Conservation (phyloP, 2,113 vertebrate species). For the Harpagus bidentatus region DNA sequence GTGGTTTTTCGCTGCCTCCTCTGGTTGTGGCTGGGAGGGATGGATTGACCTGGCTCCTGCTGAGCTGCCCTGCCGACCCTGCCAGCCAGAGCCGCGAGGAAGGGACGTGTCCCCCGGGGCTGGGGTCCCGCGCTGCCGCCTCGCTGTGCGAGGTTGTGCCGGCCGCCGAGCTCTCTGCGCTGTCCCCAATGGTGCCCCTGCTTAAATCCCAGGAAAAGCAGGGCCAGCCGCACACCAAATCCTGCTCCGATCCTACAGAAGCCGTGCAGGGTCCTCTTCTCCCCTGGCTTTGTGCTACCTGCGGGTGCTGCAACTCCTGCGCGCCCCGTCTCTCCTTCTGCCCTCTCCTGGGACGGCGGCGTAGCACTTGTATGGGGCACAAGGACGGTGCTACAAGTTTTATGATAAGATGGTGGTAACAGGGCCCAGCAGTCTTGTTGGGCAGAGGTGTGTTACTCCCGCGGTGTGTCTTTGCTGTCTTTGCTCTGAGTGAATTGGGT, state of each 20-base stretch:
- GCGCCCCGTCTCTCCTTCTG: not conserved
- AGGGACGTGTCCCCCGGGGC: fast-evolving
- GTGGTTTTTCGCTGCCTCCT: not conserved
- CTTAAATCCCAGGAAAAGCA: not conserved
- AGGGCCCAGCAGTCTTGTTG: not conserved
- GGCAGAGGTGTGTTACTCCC: not conserved
- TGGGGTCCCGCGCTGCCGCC: not conserved
- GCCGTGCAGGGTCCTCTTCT: not conserved
- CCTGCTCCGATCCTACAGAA: not conserved
- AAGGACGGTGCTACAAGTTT: not conserved
- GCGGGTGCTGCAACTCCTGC: fast-evolving
- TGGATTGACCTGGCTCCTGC: not conserved
- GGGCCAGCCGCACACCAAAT: not conserved
- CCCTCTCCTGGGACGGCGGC: not conserved
- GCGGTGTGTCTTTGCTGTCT: not conserved
- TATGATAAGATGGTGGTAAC: not conserved
- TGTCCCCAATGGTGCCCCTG: fast-evolving
- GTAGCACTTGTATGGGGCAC: fast-evolving
- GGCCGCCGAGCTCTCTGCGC: fast-evolving
- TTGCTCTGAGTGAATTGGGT: fast-evolving
- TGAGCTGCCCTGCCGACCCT: not conserved
- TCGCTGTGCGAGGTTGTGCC: fast-evolving
- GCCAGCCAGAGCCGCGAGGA: fast-evolving
- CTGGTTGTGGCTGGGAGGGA: not conserved
- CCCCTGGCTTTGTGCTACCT: not conserved